phyloP scores from a whole-genome alignment of 2,888 invertebrate species.

The Beris chalybata region DNA sequence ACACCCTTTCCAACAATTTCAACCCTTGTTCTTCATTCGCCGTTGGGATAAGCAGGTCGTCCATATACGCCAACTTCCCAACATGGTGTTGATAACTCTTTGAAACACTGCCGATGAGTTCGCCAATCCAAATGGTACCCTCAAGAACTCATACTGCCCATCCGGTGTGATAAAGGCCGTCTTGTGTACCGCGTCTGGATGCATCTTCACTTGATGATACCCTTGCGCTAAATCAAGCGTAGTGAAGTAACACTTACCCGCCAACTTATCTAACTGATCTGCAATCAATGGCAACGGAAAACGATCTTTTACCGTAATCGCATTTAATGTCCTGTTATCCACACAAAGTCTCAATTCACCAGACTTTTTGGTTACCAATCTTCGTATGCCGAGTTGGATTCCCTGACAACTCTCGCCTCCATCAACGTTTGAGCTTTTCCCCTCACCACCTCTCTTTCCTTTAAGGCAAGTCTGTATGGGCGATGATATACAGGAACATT shows the following conservation, averaged over 20 bases:
- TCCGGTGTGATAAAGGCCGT: conserved; percentile 44
- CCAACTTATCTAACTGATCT: no score
- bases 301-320: conserved; percentile 38
- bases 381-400: no score
- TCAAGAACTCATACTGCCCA: conserved; percentile 44
- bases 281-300: conserved; percentile 39
- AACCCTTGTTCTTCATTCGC: no score
- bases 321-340: conserved; percentile 37
- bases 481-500: no score
- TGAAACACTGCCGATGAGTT: conserved; percentile 43
- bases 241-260: no score
- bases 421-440: no score
- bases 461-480: no score
- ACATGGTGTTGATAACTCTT: no score
- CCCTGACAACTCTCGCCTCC: no score
- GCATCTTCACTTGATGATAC: conserved; percentile 1
- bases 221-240: no score
- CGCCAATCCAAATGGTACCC: conserved; percentile 44
- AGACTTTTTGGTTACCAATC: conserved; percentile 20
- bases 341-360: conserved; percentile 35
- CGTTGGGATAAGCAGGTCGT: conserved; percentile 7
- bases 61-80: conserved; percentile 31
- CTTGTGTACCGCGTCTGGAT: conserved; percentile 18
- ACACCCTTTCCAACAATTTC: no score
- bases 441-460: no score